Evolutionary conservation across 2,888 invertebrate genomes (phyloP), one percentile per base, ranked within the genome.

Genomic region (Aphodius sticticus): DNA sequence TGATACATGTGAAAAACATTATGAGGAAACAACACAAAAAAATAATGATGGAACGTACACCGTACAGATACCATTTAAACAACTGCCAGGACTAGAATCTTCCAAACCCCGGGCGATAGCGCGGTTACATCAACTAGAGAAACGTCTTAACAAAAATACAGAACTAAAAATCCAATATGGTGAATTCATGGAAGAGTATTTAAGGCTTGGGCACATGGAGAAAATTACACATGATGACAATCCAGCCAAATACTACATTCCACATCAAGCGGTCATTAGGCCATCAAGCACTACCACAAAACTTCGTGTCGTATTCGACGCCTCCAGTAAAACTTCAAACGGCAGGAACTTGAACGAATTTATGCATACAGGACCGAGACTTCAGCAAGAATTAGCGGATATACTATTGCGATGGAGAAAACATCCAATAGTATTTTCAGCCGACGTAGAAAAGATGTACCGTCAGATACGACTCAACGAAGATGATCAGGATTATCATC

Each of bases 391-490:
- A 14, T 69, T 85, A 15, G 14, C 81, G n/a, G 80, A 81, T 16
- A 83, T 85, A 26, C 69, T 85, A 15, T 36, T 85, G 72, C 77
- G 85, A 71, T 85, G 82, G 82, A 77, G 16, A 16, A 71, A 0
- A 16, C 71, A 71, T 71, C 71, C 5, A 14, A 71, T 71, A 26
- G 83, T 79, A 7, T 81, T 85, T 36, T 79, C 81, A 4, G 84
- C 84, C 1, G 85, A 84, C 76, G 37, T 85, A 14, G 80, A 81
- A 9, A 84, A 85, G 80, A 85, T 85, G 84, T 85, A 84, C 71
- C 16, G 85, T 9, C 82, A 82, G 71, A 80, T 84, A 0, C 16
- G 76, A 36, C 81, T 84, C 2, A 26, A 69, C 12, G 70, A 77
- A 37, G 69, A 80, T 14, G 79, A 85, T 77, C 78, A 80, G 70